Conservation (phyloP, 2,888 invertebrate genomes). For the Epinotia ramella region DNA sequence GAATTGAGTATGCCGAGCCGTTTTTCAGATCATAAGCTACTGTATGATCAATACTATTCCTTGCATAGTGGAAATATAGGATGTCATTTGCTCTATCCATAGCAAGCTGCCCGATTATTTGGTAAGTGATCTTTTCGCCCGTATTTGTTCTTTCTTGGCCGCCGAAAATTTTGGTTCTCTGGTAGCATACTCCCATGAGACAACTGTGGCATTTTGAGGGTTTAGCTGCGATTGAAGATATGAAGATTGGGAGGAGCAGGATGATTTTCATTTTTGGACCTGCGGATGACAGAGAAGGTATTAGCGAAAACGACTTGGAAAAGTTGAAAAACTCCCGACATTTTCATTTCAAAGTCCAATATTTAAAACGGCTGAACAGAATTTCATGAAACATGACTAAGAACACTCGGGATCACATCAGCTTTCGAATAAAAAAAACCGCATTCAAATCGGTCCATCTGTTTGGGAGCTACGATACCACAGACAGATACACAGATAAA, state of each 20-base stretch:
- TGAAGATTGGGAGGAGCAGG: conserved; percentile 18
- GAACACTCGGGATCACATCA: no score
- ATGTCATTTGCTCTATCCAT: conserved; percentile 66
- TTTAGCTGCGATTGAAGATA: conserved; percentile 38
- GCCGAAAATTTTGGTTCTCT: conserved; percentile 60
- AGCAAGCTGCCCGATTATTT: conserved; percentile 69
- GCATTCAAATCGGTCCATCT: no score
- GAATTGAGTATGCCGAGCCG: conserved; percentile 57
- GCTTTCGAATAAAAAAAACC: no score
- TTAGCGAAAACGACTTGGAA: no score
- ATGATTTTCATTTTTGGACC: conserved; percentile 28
- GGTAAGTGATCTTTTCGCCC: conserved; percentile 43
- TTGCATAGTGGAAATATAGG: conserved; percentile 69
- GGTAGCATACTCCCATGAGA: conserved; percentile 67
- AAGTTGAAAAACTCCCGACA: no score
- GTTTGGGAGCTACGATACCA: no score
- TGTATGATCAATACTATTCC: conserved; percentile 60
- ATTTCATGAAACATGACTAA: no score
- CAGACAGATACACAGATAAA: no score
- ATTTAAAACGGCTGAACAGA: no score
- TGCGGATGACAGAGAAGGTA: background rate
- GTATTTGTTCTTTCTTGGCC: conserved; percentile 45
- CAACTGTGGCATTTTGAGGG: conserved; percentile 66
- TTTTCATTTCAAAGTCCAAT: no score
- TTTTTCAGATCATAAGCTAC: conserved; percentile 65